A percentile compares a stretch with the other conserved stretches of the same genome.
These are phyloP conservation scores for Mallotus villosus DNA, from an alignment of 2,797 vertebrate genomes.

Conservation along the genomic window DNA sequence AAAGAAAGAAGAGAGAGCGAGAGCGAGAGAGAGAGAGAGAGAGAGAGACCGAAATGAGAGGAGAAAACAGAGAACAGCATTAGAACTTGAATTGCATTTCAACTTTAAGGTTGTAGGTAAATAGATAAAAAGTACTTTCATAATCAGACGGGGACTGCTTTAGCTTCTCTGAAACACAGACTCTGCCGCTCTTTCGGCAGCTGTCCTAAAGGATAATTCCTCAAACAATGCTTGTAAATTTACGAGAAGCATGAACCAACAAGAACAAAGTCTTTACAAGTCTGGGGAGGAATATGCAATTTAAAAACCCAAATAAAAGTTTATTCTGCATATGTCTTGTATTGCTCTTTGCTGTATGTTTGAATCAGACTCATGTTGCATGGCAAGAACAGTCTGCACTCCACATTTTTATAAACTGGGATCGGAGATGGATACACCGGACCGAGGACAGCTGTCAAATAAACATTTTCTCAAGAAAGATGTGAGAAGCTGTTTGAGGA, in stretches of 20 bases:
- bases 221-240: constrained; percentile 50
- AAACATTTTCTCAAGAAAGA: constrained; percentile 46
- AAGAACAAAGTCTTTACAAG: constrained; percentile 59
- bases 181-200: constrained; percentile 35
- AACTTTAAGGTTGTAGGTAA: not conserved
- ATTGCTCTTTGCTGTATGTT: constrained; percentile 28
- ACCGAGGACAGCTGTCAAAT: constrained; percentile 36
- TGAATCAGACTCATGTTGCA: constrained; percentile 38
- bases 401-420: constrained; percentile 50
- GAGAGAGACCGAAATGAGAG: not conserved
- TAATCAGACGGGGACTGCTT: constrained; percentile 13
- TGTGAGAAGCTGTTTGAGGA: constrained; percentile 24
- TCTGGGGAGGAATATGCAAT: constrained; percentile 54
- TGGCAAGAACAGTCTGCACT: constrained; percentile 39
- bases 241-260: constrained; percentile 40
- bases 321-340: constrained; percentile 57
- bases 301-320: constrained; percentile 66
- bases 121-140: not conserved
- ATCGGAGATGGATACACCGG: constrained; percentile 39
- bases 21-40: not conserved
- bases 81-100: not conserved
- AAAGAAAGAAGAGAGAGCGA: not conserved
- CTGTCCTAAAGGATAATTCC: constrained; percentile 41
- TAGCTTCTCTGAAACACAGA: constrained; percentile 32
- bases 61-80: not conserved